Conservation (phyloP, 2,888 invertebrate genomes). For the Polymixis lichenea region DNA sequence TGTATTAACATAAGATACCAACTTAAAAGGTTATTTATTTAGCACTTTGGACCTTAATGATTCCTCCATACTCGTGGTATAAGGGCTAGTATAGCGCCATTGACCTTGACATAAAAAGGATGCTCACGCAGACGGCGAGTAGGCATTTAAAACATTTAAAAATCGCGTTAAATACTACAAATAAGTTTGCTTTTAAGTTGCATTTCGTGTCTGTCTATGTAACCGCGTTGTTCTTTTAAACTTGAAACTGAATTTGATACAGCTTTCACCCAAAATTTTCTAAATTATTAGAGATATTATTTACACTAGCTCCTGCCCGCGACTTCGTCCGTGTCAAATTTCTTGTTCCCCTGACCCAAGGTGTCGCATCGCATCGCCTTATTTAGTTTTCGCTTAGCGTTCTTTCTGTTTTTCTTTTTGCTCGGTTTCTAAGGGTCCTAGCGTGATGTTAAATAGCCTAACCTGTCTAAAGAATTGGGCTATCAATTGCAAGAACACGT, state of each 20-base stretch:
- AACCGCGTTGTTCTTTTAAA: not conserved
- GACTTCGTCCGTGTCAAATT: not conserved
- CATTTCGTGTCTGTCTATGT: not conserved
- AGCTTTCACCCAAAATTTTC: not conserved
- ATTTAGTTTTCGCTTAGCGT: not conserved
- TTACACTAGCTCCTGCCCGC: not conserved
- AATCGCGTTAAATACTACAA: too few species aligned
- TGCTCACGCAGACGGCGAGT: not conserved
- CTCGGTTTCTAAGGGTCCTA: too few species aligned
- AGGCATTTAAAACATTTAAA: not conserved
- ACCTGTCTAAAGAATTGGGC: too few species aligned
- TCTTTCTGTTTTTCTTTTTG: not conserved
- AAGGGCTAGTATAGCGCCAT: not conserved
- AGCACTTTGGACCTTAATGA: not conserved
- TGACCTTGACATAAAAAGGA: not conserved
- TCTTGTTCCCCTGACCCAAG: not conserved
- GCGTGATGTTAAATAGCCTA: too few species aligned
- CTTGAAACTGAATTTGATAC: not conserved
- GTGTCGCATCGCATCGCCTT: not conserved
- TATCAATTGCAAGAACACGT: too few species aligned
- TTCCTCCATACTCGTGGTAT: not conserved
- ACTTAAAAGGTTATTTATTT: not conserved
- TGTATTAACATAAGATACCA: slow-evolving; percentile 7
- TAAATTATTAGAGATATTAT: not conserved
- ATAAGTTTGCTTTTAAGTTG: not conserved